A percentile compares a stretch with the other conserved stretches of the same genome.
Conservation (phyloP, 2,113 vertebrate species). For the Picathartes gymnocephalus region DNA sequence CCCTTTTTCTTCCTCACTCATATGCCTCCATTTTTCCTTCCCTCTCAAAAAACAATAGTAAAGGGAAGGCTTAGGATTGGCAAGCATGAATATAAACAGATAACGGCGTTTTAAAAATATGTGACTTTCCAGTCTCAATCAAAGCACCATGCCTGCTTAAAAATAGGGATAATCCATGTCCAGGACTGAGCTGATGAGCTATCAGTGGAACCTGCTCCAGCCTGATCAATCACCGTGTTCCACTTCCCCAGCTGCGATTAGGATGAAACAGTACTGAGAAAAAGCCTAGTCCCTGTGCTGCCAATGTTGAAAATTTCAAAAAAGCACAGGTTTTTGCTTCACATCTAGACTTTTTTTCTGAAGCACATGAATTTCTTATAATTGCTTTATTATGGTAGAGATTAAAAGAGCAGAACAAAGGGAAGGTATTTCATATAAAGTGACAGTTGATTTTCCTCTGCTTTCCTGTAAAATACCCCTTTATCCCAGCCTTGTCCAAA, state of each 20-base stretch:
- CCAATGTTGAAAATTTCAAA: background rate
- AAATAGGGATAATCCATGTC: background rate
- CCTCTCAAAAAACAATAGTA: background rate
- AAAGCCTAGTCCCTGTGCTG: background rate
- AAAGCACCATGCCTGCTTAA: background rate
- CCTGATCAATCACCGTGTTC: background rate
- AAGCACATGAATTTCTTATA: background rate
- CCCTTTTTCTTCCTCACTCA: background rate
- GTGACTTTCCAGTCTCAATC: background rate
- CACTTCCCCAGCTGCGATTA: background rate
- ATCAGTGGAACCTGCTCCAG: background rate
- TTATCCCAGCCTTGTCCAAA: background rate
- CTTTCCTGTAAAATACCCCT: background rate
- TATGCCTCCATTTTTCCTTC: background rate
- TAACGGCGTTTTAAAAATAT: background rate
- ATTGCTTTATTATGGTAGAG: background rate
- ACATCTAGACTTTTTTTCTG: background rate
- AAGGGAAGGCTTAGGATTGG: background rate
- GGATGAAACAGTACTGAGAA: background rate
- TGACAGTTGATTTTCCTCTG: background rate
- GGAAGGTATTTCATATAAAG: background rate
- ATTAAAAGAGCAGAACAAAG: background rate
- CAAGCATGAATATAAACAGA: background rate
- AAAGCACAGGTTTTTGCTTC: background rate
- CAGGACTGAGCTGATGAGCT: background rate